phyloP scores from a whole-genome alignment of 1,140 invertebrate genomes.

The Hestina assimilis region DNA sequence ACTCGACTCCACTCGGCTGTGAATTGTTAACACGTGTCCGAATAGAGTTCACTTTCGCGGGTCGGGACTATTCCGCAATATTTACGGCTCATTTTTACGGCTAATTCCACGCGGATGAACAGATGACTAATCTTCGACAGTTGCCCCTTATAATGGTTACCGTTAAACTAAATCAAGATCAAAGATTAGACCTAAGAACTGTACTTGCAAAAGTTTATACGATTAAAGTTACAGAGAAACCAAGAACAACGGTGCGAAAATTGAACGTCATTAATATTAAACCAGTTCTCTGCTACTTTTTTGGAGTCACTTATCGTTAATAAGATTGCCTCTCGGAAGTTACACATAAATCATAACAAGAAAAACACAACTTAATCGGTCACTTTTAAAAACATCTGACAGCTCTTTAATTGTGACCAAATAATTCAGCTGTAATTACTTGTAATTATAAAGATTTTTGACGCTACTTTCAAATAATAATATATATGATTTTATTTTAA shows the following conservation, averaged over 20 bases:
- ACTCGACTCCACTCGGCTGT: slow-evolving; percentile 28
- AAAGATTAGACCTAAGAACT: not conserved
- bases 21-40: slow-evolving; percentile 48
- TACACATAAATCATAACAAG: slow-evolving; percentile 20
- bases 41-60: slow-evolving; percentile 23
- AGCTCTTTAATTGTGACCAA: slow-evolving; percentile 19
- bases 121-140: not conserved
- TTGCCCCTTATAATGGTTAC: too few relatives aligned
- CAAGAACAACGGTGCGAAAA: slow-evolving; percentile 1
- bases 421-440: slow-evolving; percentile 5
- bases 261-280: slow-evolving; percentile 7
- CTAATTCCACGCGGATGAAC: not conserved
- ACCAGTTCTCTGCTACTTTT: slow-evolving; percentile 16
- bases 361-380: slow-evolving; percentile 23
- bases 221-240: not conserved
- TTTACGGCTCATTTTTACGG: slow-evolving; percentile 15
- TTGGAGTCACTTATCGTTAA: slow-evolving; percentile 15
- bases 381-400: slow-evolving; percentile 14
- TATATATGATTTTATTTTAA: too few relatives aligned
- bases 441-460: too few relatives aligned
- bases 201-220: not conserved
- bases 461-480: too few relatives aligned
- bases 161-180: not conserved
- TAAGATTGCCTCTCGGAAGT: slow-evolving; percentile 14
- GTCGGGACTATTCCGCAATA: slow-evolving; percentile 5